Percentiles rank a stretch among this genome's conserved stretches.
phyloP scores from a whole-genome alignment of 2,113 vertebrate species.

The Platysternon megacephalum region DNA sequence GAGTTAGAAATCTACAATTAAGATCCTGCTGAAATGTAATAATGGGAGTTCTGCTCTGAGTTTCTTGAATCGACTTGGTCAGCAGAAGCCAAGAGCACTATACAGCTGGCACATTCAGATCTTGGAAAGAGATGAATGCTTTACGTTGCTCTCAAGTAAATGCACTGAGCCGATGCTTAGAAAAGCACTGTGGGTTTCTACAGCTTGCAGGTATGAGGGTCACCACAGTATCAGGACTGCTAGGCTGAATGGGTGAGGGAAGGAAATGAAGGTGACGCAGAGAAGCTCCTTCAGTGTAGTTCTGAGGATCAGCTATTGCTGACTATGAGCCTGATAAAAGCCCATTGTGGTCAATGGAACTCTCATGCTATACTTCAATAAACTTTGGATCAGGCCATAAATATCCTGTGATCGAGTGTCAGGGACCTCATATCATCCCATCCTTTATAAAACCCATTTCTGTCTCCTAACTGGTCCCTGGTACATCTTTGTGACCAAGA shows the following conservation, averaged over 20 bases:
- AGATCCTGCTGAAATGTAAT: background rate
- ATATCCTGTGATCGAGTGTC: background rate
- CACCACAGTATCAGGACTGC: rapidly evolving
- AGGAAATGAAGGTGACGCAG: background rate
- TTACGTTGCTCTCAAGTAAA: background rate
- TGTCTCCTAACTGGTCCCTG: background rate
- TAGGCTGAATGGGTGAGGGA: background rate
- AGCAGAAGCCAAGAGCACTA: rapidly evolving
- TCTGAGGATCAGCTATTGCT: background rate
- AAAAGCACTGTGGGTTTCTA: background rate
- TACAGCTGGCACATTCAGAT: rapidly evolving
- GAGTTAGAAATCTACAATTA: background rate
- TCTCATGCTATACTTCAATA: rapidly evolving
- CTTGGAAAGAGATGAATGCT: background rate
- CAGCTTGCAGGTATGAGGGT: background rate
- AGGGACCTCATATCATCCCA: background rate
- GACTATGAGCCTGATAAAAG: background rate
- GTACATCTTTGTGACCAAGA: background rate
- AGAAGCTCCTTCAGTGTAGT: background rate
- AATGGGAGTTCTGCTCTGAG: background rate
- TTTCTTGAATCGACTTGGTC: background rate
- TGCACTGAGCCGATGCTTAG: background rate
- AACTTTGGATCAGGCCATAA: background rate
- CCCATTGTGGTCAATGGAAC: background rate
- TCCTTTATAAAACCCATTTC: background rate